Evolutionary conservation across 2,888 invertebrate genomes (phyloP).

Genomic region (Drosophila anomelani): DNA sequence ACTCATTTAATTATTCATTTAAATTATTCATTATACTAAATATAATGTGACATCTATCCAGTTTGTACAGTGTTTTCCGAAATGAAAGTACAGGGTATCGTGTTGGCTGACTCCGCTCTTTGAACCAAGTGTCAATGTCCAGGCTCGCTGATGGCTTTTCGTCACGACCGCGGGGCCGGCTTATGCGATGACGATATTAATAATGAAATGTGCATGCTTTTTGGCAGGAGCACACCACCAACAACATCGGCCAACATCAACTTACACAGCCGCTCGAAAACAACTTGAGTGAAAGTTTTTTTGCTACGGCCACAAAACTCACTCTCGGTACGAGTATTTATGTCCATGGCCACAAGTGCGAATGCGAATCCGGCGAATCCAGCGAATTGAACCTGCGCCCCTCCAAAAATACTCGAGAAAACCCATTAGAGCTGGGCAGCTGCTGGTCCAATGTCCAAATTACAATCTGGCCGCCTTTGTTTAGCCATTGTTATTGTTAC

Average conservation of each 20-base stretch:
- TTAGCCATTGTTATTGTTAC: constrained; percentile 23
- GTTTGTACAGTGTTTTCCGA: constrained; percentile 37
- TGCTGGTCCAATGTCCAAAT: constrained; percentile 50
- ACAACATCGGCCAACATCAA: constrained; percentile 20
- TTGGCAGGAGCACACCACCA: constrained; percentile 67
- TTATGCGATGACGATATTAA: constrained; percentile 60
- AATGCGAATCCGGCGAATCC: constrained; percentile 34
- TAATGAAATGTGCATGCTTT: constrained; percentile 69
- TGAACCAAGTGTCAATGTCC: constrained; percentile 76
- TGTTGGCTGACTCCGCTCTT: constrained; percentile 41
- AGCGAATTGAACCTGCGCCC: constrained; percentile 50
- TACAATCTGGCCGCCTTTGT: constrained; percentile 30
- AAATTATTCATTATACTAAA: background rate
- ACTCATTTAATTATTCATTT: background rate
- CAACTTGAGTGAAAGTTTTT: constrained; percentile 76
- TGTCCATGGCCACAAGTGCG: constrained; percentile 45
- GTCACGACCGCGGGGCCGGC: constrained; percentile 67
- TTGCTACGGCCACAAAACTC: constrained; percentile 43
- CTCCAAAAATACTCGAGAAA: constrained; percentile 33
- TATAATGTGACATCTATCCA: background rate
- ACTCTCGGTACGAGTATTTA: constrained; percentile 34
- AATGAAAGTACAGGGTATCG: constrained; percentile 64
- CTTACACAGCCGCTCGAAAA: constrained; percentile 56
- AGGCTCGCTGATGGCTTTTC: constrained; percentile 72
- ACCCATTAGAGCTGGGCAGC: constrained; percentile 47